These are phyloP conservation scores for Enteromius treurensis DNA, from an alignment of 2,797 vertebrate genomes.

Conservation along the genomic window DNA sequence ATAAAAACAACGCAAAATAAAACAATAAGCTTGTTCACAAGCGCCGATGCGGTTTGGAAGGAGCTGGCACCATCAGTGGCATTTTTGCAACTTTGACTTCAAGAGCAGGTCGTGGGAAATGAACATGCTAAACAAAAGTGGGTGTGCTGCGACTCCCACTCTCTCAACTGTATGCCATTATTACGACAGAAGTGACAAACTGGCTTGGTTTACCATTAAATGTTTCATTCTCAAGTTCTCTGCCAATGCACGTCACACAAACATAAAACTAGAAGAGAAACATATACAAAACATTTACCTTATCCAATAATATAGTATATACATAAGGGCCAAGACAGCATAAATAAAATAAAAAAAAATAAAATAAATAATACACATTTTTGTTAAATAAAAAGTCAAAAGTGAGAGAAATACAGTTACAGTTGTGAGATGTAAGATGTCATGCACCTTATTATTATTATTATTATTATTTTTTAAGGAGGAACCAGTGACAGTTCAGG, in stretches of 20 bases:
- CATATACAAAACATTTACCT: neutral
- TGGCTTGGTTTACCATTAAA: constrained; percentile 25
- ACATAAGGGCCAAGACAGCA: neutral
- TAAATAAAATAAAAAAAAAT: neutral
- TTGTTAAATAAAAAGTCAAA: neutral
- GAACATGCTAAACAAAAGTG: constrained; percentile 43
- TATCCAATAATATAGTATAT: neutral
- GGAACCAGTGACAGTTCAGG: neutral
- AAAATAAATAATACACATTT: neutral
- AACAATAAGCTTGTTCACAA: constrained; percentile 11
- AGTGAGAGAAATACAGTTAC: neutral
- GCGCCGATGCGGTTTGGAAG: neutral
- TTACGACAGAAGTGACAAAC: constrained; percentile 36
- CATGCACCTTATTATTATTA: neutral
- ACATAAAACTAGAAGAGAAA: constrained; percentile 6
- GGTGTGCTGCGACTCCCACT: constrained; percentile 19
- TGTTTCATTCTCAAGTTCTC: neutral
- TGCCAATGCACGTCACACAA: constrained; percentile 10
- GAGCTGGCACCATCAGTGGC: constrained; percentile 11
- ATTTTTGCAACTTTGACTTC: constrained; percentile 21
- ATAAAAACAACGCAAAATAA: constrained; percentile 31
- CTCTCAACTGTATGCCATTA: constrained; percentile 17
- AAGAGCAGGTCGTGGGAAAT: constrained; percentile 46
- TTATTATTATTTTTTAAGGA: neutral
- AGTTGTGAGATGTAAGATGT: neutral